Percentiles rank a stretch among this genome's conserved stretches.
phyloP scores from a whole-genome alignment of 2,888 invertebrate species.

The Synanthedon tipuliformis region DNA sequence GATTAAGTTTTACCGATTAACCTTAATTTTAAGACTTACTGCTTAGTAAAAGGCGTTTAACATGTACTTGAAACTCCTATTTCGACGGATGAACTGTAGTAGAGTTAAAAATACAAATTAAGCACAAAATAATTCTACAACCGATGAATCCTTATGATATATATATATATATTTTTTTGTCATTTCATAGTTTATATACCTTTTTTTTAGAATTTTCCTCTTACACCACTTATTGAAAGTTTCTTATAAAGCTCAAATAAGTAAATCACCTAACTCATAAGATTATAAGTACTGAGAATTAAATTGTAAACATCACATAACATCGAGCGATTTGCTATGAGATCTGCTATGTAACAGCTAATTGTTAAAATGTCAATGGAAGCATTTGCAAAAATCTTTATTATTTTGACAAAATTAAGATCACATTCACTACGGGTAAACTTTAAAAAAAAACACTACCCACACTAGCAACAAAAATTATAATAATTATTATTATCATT shows the following conservation, averaged over 20 bases:
- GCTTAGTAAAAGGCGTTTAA: background rate
- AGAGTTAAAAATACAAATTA: background rate
- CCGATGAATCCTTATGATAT: conserved; percentile 18
- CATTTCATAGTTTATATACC: conserved; percentile 29
- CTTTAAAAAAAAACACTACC: too few species aligned
- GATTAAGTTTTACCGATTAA: background rate
- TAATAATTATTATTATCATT: too few species aligned
- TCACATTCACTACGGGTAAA: too few species aligned
- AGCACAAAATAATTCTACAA: conserved; percentile 12
- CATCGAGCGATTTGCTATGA: conserved; percentile 3
- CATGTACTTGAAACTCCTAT: background rate
- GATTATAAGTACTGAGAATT: conserved; percentile 2
- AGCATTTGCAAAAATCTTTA: conserved; percentile 17
- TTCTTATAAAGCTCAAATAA: background rate
- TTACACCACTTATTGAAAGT: conserved; percentile 6
- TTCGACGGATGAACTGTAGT: background rate
- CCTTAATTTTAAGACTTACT: background rate
- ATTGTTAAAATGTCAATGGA: conserved; percentile 12
- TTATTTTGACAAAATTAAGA: too few species aligned
- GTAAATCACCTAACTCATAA: conserved; percentile 1
- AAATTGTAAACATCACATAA: background rate
- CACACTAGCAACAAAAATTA: too few species aligned
- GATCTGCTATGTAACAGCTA: conserved; percentile 6
- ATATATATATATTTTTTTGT: conserved; percentile 25
- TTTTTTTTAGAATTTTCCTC: conserved; percentile 38